Percentiles rank a stretch among this genome's conserved stretches.
Conservation (phyloP, 2,888 invertebrate species). For the Chloroclystis v-ata region DNA sequence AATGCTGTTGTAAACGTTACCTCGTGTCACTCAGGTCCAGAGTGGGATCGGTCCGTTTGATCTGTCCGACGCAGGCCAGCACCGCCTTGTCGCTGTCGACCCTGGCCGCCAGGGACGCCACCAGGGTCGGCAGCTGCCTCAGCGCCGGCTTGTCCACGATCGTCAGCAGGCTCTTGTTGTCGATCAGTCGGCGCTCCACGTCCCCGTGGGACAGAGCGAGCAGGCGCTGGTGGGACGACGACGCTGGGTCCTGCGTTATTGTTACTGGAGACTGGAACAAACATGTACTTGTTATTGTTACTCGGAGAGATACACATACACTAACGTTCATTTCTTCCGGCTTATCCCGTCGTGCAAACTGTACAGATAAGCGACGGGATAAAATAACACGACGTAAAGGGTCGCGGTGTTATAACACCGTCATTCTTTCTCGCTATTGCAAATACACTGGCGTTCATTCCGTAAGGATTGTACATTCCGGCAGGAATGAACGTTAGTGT, state of each 20-base stretch:
- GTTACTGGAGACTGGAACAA: slow-evolving; percentile 67
- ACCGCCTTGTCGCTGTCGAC: slow-evolving; percentile 96
- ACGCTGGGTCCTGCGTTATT: slow-evolving; percentile 84
- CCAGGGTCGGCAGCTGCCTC: slow-evolving; percentile 84
- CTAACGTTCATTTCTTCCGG: no score
- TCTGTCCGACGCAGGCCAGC: slow-evolving; percentile 83
- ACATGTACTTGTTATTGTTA: not conserved
- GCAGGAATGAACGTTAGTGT: no score
- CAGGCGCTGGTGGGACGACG: slow-evolving; percentile 92
- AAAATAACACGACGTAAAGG: no score
- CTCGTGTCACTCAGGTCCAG: slow-evolving; percentile 80
- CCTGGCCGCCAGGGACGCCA: slow-evolving; percentile 83
- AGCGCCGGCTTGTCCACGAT: slow-evolving; percentile 89
- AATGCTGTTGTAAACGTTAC: slow-evolving; percentile 49
- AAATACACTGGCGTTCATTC: no score
- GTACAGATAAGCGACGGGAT: no score
- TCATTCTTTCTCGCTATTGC: no score
- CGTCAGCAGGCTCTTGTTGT: slow-evolving; percentile 93
- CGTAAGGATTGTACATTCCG: no score
- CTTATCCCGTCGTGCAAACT: no score
- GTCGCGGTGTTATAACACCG: no score
- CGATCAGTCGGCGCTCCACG: slow-evolving; percentile 92
- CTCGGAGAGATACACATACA: no score
- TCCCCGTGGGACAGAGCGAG: slow-evolving; percentile 89
- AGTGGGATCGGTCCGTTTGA: slow-evolving; percentile 79